Conservation (phyloP, 2,113 vertebrate genomes). For the Natator depressus region DNA sequence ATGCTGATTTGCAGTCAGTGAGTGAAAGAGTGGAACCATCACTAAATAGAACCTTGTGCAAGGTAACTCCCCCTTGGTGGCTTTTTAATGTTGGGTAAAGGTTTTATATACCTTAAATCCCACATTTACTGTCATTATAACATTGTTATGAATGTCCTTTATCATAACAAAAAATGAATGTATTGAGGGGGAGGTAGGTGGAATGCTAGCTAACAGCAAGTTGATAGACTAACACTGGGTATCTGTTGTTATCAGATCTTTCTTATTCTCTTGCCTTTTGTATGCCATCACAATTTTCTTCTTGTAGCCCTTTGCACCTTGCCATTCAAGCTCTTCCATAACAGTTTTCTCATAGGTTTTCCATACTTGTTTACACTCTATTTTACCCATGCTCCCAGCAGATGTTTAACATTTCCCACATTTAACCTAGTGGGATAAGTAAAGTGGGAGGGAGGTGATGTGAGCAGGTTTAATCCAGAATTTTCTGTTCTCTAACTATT, state of each 20-base stretch:
- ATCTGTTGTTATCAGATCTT: conserved; percentile 71
- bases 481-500: not conserved
- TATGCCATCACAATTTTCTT: conserved; percentile 62
- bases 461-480: not conserved
- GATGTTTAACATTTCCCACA: conserved; percentile 47
- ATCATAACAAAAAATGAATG: conserved; percentile 68
- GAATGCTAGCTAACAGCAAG: conserved; percentile 62
- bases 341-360: conserved; percentile 34
- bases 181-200: conserved; percentile 69
- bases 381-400: conserved; percentile 49
- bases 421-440: conserved; percentile 47
- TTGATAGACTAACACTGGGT: conserved; percentile 70
- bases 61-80: conserved; percentile 83
- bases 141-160: conserved; percentile 77
- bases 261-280: conserved; percentile 64
- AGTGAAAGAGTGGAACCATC: conserved; percentile 84
- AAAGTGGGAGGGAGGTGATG: conserved; percentile 42
- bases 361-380: conserved; percentile 55
- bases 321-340: conserved; percentile 28
- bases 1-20: conserved; percentile 92
- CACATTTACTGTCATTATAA: conserved; percentile 80
- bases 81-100: conserved; percentile 77
- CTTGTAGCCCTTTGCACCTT: conserved; percentile 64
- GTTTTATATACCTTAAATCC: conserved; percentile 79
- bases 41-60: conserved; percentile 84